Evolutionary conservation across 1,140 invertebrate genomes (phyloP), one percentile per base, ranked within the genome.

Genomic region (Pachypeltis micranthus): DNA sequence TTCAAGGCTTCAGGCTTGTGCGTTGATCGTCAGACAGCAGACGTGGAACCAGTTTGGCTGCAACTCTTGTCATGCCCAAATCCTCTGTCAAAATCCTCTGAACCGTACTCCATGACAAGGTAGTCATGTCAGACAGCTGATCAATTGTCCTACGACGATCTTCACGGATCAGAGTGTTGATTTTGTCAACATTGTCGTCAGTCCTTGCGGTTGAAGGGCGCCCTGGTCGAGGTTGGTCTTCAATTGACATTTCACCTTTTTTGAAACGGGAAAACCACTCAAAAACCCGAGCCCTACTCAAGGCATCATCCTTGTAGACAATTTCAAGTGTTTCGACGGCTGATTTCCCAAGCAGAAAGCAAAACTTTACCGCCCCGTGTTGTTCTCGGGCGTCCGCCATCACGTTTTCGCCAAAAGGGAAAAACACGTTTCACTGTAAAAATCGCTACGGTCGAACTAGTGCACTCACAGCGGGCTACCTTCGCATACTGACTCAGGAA

Each of bases 131-230:
- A 61, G 65, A 19, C 67, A 39, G 65, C 66, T 70, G 63, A 55
- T 70, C 63, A 44, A 68, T 65, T 10, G 65, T 67, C 23, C 63
- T 24, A 68, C 69, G n/a, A n/a, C n/a, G 44, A 65, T 69, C 44
- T 67, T 72, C 63, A 51, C 67, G 55, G 63, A 70, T 39, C 31
- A 39, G 16, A 39, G 7, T 39, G 31, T 39, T 16, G 31, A 39
- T 65, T 70, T 71, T 68, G 26, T 61, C 57, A 55, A 73, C 67
- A 67, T 71, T 73, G 62, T 71, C 63, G 51, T 70, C 67, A 19
- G 67, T 70, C 61, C 61, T 63, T 58, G 65, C 67, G 65, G 67
- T 66, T 65, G 59, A 66, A 64, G 67, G 66, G 57, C 64, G 63
- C 61, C 67, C 65, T 54, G 65, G n/a, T n/a, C n/a, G n/a, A n/a